Evolutionary conservation across 92 coral and sea anemone species (phyloP).

Genomic region (Parazoanthus atlanticus): DNA sequence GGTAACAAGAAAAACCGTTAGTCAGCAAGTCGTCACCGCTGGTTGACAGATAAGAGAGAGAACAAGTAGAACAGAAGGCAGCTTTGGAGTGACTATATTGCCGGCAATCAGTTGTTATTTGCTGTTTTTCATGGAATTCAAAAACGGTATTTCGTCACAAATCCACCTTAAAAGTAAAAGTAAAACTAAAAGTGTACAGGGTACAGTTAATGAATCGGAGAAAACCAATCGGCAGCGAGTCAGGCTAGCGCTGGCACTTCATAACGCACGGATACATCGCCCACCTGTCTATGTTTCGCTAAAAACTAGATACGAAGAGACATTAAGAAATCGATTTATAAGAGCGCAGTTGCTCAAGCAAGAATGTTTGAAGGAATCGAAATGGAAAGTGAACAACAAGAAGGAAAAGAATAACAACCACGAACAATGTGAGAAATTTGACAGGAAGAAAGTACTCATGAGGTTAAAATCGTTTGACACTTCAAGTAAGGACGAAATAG

Average conservation of each 20-base stretch:
- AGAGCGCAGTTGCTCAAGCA: background rate
- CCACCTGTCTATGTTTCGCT: slow-evolving; percentile 45
- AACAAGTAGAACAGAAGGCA: background rate
- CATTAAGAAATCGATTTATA: slow-evolving; percentile 5
- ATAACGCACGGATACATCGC: slow-evolving; percentile 60
- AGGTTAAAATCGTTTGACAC: background rate
- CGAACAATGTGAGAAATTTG: background rate
- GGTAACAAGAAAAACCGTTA: background rate
- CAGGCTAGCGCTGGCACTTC: slow-evolving; percentile 41
- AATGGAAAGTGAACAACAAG: background rate
- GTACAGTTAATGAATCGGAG: background rate
- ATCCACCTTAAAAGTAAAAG: background rate
- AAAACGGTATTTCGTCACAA: background rate
- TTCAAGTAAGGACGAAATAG: background rate
- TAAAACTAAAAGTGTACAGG: background rate
- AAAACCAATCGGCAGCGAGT: background rate
- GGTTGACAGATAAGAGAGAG: background rate
- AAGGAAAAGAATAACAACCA: background rate
- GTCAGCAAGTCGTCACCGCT: background rate
- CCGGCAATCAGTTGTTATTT: background rate
- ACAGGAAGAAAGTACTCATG: background rate
- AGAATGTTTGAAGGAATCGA: too few species aligned
- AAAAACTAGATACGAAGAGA: slow-evolving; percentile 11
- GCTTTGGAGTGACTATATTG: background rate
- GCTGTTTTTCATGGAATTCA: background rate